phyloP scores from a whole-genome alignment of 2,888 invertebrate genomes.

The Ctenicera cuprea region DNA sequence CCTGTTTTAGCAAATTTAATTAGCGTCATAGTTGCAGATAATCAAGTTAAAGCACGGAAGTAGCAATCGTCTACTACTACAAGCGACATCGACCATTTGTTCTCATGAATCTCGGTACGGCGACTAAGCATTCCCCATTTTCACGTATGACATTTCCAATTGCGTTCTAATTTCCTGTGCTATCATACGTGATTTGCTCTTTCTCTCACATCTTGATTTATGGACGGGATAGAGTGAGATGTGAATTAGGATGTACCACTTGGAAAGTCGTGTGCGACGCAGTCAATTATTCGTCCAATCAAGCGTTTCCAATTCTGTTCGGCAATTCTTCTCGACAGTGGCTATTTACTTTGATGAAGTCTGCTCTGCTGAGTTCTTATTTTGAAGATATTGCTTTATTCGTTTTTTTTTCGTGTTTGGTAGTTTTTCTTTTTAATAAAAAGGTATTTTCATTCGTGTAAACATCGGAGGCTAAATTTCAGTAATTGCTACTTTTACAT shows the following conservation, averaged over 20 bases:
- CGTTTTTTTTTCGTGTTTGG: slow-evolving; percentile 39
- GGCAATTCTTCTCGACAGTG: slow-evolving; percentile 55
- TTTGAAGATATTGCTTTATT: slow-evolving; percentile 53
- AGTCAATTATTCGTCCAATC: slow-evolving; percentile 66
- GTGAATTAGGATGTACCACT: slow-evolving; percentile 56
- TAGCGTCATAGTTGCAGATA: slow-evolving; percentile 47
- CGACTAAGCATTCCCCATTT: slow-evolving; percentile 47
- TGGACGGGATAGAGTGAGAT: slow-evolving; percentile 42
- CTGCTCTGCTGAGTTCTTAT: slow-evolving; percentile 53
- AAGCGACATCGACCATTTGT: slow-evolving; percentile 40
- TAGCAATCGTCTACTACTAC: slow-evolving; percentile 42
- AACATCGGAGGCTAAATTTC: not conserved
- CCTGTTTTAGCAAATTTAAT: slow-evolving; percentile 50
- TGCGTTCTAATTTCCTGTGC: slow-evolving; percentile 51
- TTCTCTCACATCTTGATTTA: slow-evolving; percentile 47
- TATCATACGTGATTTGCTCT: slow-evolving; percentile 43
- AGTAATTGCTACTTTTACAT: not conserved
- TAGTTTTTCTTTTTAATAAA: slow-evolving; percentile 37
- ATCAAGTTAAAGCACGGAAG: slow-evolving; percentile 41
- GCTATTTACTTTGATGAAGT: slow-evolving; percentile 55
- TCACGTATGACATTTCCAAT: slow-evolving; percentile 54
- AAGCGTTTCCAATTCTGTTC: slow-evolving; percentile 65
- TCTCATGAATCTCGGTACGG: slow-evolving; percentile 47
- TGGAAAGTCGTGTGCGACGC: slow-evolving; percentile 63
- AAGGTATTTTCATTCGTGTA: slow-evolving; percentile 7